Evolutionary conservation across 2,888 invertebrate species (phyloP).

Genomic region (Melikaiella ostensackeni): DNA sequence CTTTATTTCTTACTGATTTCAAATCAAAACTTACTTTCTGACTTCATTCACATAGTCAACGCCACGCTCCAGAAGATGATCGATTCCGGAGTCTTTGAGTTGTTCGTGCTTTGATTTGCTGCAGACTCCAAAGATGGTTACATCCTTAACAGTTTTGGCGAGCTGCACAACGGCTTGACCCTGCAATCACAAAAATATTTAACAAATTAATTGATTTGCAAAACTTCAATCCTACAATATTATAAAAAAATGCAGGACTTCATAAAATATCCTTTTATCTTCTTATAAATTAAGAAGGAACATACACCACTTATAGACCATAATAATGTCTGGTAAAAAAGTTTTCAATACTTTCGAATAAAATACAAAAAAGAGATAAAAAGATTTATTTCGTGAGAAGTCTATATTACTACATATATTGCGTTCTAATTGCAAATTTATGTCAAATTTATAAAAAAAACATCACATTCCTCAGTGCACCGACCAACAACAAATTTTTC

Average conservation of each 20-base stretch:
- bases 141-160: slow-evolving; percentile 87
- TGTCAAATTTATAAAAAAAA: too few relatives aligned
- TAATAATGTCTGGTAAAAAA: too few relatives aligned
- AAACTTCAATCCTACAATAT: neutral
- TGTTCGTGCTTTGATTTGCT: slow-evolving; percentile 91
- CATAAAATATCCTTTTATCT: too few relatives aligned
- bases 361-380: too few relatives aligned
- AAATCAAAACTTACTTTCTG: slow-evolving; percentile 83
- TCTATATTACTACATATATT: too few relatives aligned
- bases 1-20: neutral
- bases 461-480: too few relatives aligned
- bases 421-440: too few relatives aligned
- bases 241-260: neutral
- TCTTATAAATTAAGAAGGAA: too few relatives aligned
- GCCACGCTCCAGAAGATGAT: slow-evolving; percentile 88
- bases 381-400: too few relatives aligned
- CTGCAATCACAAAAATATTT: slow-evolving; percentile 77
- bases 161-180: slow-evolving; percentile 92
- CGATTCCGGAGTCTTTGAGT: slow-evolving; percentile 86
- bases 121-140: slow-evolving; percentile 91
- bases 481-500: too few relatives aligned
- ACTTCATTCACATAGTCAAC: slow-evolving; percentile 91
- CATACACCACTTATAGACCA: too few relatives aligned
- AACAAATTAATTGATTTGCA: neutral
- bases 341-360: too few relatives aligned